Evolutionary conservation across 2,113 vertebrate species (phyloP).

Genomic region (Myiozetetes cayanensis): DNA sequence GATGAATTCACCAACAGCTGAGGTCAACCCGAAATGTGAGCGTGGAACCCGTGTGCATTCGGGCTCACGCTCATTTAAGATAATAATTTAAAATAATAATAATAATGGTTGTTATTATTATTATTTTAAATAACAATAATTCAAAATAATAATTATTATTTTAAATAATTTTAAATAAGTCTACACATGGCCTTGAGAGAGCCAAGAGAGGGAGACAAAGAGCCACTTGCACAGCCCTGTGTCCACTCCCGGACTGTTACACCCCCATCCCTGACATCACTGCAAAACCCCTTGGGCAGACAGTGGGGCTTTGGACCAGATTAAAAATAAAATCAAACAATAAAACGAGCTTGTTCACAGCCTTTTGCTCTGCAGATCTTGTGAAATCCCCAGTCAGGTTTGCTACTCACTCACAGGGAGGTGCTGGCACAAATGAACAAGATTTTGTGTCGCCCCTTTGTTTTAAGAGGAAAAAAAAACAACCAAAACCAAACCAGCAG

Average conservation of each 20-base stretch:
- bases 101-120: neutral
- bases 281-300: neutral
- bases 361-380: neutral
- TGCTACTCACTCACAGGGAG: neutral
- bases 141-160: neutral
- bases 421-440: neutral
- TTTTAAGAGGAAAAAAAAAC: neutral
- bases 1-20: neutral
- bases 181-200: neutral
- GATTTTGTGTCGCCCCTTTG: neutral
- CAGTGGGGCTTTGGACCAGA: neutral
- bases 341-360: neutral
- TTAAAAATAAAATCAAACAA: neutral
- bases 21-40: constrained; percentile 15
- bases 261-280: neutral
- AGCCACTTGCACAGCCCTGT: neutral
- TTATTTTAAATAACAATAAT: neutral
- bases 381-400: neutral
- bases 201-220: constrained; percentile 65
- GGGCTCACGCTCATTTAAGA: neutral
- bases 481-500: neutral
- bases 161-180: neutral
- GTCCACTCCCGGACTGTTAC: neutral
- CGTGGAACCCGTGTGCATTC: rapidly evolving
- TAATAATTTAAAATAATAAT: neutral